Conservation (phyloP, 53 echinoderm and acorn worm species). For the Stichopus horrens region DNA sequence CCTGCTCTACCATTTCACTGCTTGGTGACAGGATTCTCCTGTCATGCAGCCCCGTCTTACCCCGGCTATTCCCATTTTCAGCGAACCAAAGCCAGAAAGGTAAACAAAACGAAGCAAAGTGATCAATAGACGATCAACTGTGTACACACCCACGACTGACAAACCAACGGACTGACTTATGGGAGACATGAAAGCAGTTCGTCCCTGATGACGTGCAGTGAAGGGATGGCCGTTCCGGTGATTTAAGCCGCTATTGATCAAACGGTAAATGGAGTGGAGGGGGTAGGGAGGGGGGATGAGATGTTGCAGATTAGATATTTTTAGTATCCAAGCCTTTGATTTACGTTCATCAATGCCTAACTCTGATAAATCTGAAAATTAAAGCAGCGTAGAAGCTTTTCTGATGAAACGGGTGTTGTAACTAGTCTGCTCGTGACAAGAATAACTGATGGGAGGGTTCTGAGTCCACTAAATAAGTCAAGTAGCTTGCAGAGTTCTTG, state of each 20-base stretch:
- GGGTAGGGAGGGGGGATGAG: neutral
- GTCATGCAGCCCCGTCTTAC: neutral
- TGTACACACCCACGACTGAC: neutral
- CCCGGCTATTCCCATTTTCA: neutral
- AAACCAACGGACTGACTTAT: neutral
- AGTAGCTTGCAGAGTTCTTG: too few species aligned
- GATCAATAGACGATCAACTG: constrained; percentile 19
- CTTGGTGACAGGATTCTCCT: neutral
- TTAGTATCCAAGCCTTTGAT: neutral
- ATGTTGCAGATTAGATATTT: neutral
- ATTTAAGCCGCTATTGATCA: neutral
- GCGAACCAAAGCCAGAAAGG: neutral
- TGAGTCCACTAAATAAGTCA: too few species aligned
- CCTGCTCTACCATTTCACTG: neutral
- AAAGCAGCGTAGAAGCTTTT: neutral
- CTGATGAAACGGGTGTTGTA: too few species aligned
- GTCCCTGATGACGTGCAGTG: neutral
- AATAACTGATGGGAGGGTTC: too few species aligned
- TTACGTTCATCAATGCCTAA: neutral
- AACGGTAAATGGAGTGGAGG: neutral
- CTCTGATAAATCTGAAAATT: neutral
- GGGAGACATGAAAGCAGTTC: neutral
- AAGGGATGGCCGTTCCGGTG: neutral
- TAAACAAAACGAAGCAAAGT: neutral
- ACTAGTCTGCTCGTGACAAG: too few species aligned